Conservation (phyloP, 2,113 vertebrate genomes). For the Vicugna pacos region DNA sequence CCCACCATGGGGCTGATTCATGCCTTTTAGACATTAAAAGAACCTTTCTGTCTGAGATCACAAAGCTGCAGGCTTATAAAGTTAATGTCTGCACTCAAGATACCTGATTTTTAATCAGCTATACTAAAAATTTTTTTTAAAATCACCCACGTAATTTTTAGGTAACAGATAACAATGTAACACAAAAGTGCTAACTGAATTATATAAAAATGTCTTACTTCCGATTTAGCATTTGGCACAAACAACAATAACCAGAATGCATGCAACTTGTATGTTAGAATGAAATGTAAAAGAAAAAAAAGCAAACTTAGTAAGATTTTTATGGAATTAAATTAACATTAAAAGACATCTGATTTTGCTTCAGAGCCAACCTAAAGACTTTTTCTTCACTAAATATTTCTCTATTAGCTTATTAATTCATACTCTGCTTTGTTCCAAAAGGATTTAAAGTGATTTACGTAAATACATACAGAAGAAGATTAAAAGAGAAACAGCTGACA, state of each 20-base stretch:
- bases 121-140: too few relatives aligned
- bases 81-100: background rate
- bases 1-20: background rate
- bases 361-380: background rate
- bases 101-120: background rate
- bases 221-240: background rate
- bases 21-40: background rate
- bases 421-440: background rate
- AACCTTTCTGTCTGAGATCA: background rate
- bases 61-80: background rate
- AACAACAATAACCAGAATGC: background rate
- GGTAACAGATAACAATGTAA: background rate
- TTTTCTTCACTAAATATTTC: conserved; percentile 7
- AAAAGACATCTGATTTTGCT: background rate
- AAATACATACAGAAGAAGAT: background rate
- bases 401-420: conserved; percentile 14
- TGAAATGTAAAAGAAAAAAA: background rate
- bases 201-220: background rate
- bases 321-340: background rate
- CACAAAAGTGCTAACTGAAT: background rate
- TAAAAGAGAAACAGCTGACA: background rate
- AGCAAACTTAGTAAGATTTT: background rate
- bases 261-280: background rate
- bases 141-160: background rate
- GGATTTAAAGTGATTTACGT: conserved; percentile 1